A percentile compares a stretch with the other conserved stretches of the same genome.
phyloP scores from a whole-genome alignment of 2,888 invertebrate genomes.

The Andrena haemorrhoa region DNA sequence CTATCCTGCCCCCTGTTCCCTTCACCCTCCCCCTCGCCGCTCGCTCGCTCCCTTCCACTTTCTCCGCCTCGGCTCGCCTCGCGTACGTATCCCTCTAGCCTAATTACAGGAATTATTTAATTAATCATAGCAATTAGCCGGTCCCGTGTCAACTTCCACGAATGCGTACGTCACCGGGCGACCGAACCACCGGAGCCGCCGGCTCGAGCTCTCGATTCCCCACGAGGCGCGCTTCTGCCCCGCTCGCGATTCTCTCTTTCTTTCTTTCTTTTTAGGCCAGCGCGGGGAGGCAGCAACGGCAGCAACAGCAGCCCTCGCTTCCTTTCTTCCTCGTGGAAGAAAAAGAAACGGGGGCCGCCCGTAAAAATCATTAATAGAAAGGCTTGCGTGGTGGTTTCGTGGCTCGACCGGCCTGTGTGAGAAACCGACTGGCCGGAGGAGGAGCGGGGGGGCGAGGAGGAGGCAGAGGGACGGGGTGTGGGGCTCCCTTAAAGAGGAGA shows the following conservation, averaged over 20 bases:
- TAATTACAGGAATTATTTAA: slow-evolving; percentile 75
- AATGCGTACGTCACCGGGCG: slow-evolving; percentile 59
- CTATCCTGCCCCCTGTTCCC: neutral
- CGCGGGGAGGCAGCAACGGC: slow-evolving; percentile 33
- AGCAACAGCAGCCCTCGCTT: slow-evolving; percentile 20
- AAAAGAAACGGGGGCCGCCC: slow-evolving; percentile 67
- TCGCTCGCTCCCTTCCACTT: neutral
- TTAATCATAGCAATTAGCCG: slow-evolving; percentile 74
- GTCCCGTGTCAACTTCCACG: slow-evolving; percentile 60
- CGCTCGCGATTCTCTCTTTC: slow-evolving; percentile 27
- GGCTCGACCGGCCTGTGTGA: slow-evolving; percentile 50
- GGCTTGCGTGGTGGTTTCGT: slow-evolving; percentile 68
- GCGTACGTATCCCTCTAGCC: slow-evolving; percentile 45
- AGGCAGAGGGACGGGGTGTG: slow-evolving; percentile 49
- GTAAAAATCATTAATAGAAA: slow-evolving; percentile 79
- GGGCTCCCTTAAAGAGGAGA: slow-evolving; percentile 69
- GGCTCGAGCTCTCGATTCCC: neutral
- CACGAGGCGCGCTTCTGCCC: slow-evolving; percentile 23
- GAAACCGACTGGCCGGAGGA: slow-evolving; percentile 53
- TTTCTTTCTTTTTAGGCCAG: neutral
- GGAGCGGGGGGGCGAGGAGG: slow-evolving; percentile 19
- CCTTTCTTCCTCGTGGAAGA: slow-evolving; percentile 66
- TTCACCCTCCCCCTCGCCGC: neutral
- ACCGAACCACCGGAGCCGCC: slow-evolving; percentile 16
- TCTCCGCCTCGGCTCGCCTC: slow-evolving; percentile 11